A percentile compares a stretch with the other conserved stretches of the same genome.
These are phyloP conservation scores for Rambutsinella grinnellia DNA, from an alignment of 2,888 invertebrate genomes.

Conservation along the genomic window DNA sequence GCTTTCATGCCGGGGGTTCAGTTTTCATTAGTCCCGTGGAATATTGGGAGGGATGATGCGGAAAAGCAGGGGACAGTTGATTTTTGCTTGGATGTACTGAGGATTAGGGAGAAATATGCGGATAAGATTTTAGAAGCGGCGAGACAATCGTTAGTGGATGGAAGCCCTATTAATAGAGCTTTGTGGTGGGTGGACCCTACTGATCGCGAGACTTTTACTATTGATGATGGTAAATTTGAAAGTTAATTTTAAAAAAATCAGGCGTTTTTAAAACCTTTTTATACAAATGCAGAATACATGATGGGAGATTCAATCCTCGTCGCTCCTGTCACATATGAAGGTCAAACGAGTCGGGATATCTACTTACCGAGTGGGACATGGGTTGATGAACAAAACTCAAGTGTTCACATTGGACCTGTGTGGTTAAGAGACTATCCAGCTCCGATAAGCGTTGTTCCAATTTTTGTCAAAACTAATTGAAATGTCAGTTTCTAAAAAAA, in stretches of 20 bases:
- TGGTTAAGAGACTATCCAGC: conserved; percentile 79
- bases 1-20: conserved; percentile 84
- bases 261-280: background rate
- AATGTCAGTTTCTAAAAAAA: too few relatives aligned
- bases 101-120: conserved; percentile 26
- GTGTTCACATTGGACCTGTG: conserved; percentile 73
- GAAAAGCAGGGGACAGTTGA: too few relatives aligned
- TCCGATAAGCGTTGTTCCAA: conserved; percentile 78
- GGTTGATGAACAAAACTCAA: conserved; percentile 68
- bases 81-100: conserved; percentile 41
- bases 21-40: too few relatives aligned
- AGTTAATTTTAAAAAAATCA: background rate
- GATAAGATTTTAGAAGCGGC: conserved; percentile 73
- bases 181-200: conserved; percentile 87
- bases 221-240: conserved; percentile 71
- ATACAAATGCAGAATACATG: conserved; percentile 77
- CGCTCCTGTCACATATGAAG: conserved; percentile 81
- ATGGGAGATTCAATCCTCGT: conserved; percentile 83
- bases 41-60: too few relatives aligned
- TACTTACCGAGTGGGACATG: conserved; percentile 83
- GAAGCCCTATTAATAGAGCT: conserved; percentile 83
- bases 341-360: conserved; percentile 76
- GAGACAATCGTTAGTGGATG: conserved; percentile 73
- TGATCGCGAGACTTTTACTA: conserved; percentile 74
- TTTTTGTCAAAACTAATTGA: conserved; percentile 75